phyloP scores from a whole-genome alignment of 2,797 vertebrate genomes.

The Leptoclinus maculatus region DNA sequence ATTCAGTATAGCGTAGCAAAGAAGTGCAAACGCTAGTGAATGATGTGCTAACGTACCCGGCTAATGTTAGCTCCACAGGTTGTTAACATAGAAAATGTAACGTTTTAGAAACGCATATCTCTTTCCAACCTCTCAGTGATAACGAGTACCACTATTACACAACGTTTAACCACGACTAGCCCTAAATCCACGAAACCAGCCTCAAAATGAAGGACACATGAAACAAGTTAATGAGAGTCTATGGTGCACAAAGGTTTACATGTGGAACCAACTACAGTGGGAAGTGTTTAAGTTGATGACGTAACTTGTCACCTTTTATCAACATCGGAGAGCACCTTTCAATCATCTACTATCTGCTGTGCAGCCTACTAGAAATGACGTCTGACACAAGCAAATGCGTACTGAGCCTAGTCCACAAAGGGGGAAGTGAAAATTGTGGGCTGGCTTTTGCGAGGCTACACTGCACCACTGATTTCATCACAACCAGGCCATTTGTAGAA shows the following conservation, averaged over 20 bases:
- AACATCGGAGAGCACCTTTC: neutral
- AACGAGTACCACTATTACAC: too few relatives aligned
- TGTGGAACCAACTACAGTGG: neutral
- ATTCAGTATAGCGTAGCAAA: too few relatives aligned
- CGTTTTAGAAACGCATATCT: too few relatives aligned
- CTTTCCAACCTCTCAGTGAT: too few relatives aligned
- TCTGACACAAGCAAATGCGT: neutral
- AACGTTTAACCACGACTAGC: too few relatives aligned
- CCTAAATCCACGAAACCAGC: too few relatives aligned
- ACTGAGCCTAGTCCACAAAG: conserved; percentile 6
- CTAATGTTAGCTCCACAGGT: too few relatives aligned
- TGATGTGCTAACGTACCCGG: too few relatives aligned
- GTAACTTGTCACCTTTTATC: neutral
- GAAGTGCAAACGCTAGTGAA: too few relatives aligned
- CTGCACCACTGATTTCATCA: neutral
- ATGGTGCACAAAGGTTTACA: neutral
- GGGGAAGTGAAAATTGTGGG: conserved; percentile 43
- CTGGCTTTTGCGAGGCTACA: conserved; percentile 14
- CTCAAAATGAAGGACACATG: too few relatives aligned
- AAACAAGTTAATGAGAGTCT: too few relatives aligned
- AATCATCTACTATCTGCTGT: neutral
- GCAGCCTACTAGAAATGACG: neutral
- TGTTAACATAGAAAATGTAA: too few relatives aligned
- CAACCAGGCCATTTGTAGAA: conserved; percentile 1
- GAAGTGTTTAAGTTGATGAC: conserved; percentile 1